A percentile compares a stretch with the other conserved stretches of the same genome.
Evolutionary conservation across 2,888 invertebrate genomes (phyloP).

Genomic region (Lysandra bellargus): DNA sequence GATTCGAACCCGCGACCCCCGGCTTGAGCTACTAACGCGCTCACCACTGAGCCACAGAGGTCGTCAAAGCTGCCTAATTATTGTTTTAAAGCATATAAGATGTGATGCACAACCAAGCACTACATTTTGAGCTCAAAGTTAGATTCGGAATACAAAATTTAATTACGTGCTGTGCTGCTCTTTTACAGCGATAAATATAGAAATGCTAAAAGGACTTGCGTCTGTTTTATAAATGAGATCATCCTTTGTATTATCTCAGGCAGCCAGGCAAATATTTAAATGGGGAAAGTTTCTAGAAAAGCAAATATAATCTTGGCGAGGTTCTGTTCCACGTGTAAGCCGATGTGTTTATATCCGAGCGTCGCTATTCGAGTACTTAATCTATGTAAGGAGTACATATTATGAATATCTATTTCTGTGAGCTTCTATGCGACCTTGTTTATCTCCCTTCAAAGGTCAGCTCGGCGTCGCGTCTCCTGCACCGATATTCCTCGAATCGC

Average conservation of each 20-base stretch:
- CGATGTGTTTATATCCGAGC: neutral
- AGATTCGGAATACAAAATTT: neutral
- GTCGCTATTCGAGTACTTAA: neutral
- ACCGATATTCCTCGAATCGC: constrained; percentile 3
- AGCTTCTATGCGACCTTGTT: constrained; percentile 1
- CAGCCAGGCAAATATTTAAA: neutral
- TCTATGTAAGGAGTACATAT: neutral
- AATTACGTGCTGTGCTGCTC: neutral
- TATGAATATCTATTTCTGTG: constrained; percentile 11
- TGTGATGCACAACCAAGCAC: neutral
- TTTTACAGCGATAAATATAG: neutral
- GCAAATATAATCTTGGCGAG: neutral
- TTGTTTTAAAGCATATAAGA: neutral
- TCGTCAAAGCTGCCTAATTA: neutral
- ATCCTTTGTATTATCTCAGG: neutral
- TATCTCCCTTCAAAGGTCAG: neutral
- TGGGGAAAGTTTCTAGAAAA: neutral
- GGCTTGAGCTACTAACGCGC: too few relatives aligned
- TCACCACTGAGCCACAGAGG: too few relatives aligned
- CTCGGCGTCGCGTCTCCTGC: neutral
- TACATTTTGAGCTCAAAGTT: neutral
- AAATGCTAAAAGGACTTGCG: neutral
- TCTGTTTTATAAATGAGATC: neutral
- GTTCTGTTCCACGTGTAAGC: neutral
- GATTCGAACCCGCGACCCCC: too few relatives aligned